Percentiles rank a stretch among this genome's conserved stretches.
Evolutionary conservation across 1,140 invertebrate species (phyloP).

Genomic region (Patella vulgata): DNA sequence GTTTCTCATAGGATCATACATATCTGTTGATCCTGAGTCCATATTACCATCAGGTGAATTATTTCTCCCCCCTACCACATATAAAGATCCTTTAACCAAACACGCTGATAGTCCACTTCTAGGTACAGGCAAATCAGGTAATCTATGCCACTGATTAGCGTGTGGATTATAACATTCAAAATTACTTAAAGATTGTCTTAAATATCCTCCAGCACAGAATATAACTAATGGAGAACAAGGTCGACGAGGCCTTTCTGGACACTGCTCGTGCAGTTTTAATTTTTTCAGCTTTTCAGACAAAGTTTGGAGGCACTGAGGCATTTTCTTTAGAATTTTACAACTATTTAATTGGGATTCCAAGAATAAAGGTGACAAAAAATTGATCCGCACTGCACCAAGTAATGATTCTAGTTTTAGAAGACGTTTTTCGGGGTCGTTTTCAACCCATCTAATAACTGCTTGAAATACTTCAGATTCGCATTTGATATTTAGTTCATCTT

Average conservation of each 20-base stretch:
- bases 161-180: conserved; percentile 89
- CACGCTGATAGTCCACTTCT: conserved; percentile 79
- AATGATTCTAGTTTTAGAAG: conserved; percentile 87
- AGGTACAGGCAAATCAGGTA: conserved; percentile 82
- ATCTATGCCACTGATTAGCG: conserved; percentile 82
- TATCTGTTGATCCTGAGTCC: conserved; percentile 78
- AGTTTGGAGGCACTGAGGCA: conserved; percentile 88
- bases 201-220: conserved; percentile 90
- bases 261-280: conserved; percentile 58
- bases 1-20: conserved; percentile 81
- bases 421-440: conserved; percentile 83
- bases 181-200: conserved; percentile 83
- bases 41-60: conserved; percentile 83
- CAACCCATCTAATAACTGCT: conserved; percentile 91
- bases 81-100: conserved; percentile 79
- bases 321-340: conserved; percentile 82
- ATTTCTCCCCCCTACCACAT: conserved; percentile 90
- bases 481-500: conserved; percentile 89
- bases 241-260: conserved; percentile 55
- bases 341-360: conserved; percentile 91
- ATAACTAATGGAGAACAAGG: conserved; percentile 73
- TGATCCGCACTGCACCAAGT: conserved; percentile 85
- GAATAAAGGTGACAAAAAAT: conserved; percentile 91
- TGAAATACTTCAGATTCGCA: conserved; percentile 91
- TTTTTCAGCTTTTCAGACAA: conserved; percentile 88